phyloP scores from a whole-genome alignment of 2,113 vertebrate genomes.

The Glaucomys volans region DNA sequence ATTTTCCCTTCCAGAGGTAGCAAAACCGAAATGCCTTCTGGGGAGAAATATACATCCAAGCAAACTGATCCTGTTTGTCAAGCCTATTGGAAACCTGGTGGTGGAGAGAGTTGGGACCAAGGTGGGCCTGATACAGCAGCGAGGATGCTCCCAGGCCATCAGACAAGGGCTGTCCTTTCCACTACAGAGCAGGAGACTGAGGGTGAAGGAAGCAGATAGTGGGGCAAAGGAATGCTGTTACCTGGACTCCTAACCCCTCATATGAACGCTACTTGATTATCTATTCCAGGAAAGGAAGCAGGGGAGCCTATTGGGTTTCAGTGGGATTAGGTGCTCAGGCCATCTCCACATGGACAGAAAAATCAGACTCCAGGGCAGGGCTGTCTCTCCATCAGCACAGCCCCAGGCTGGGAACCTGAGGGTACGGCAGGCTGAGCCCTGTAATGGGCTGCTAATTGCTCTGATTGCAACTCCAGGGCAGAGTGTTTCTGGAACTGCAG shows the following conservation, averaged over 20 bases:
- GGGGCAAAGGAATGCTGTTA: too few relatives aligned
- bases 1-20: not conserved
- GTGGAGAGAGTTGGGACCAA: not conserved
- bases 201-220: not conserved
- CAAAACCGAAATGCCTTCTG: not conserved
- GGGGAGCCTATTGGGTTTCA: not conserved
- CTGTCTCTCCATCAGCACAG: not conserved
- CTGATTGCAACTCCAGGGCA: conserved; percentile 81
- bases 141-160: not conserved
- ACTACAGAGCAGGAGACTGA: not conserved
- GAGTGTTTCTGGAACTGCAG: conserved; percentile 84
- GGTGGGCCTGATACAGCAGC: not conserved
- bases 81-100: not conserved
- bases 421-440: conserved; percentile 21
- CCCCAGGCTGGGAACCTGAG: not conserved
- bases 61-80: not conserved
- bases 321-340: too few relatives aligned
- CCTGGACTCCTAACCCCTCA: not conserved
- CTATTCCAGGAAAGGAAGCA: not conserved
- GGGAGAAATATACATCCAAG: not conserved
- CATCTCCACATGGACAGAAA: accelerated
- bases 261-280: not conserved
- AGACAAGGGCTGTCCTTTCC: not conserved
- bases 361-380: not conserved
- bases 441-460: conserved; percentile 86